A percentile compares a stretch with the other conserved stretches of the same genome.
phyloP scores from a whole-genome alignment of 1,140 invertebrate species.

The Ditylenchus dipsaci region DNA sequence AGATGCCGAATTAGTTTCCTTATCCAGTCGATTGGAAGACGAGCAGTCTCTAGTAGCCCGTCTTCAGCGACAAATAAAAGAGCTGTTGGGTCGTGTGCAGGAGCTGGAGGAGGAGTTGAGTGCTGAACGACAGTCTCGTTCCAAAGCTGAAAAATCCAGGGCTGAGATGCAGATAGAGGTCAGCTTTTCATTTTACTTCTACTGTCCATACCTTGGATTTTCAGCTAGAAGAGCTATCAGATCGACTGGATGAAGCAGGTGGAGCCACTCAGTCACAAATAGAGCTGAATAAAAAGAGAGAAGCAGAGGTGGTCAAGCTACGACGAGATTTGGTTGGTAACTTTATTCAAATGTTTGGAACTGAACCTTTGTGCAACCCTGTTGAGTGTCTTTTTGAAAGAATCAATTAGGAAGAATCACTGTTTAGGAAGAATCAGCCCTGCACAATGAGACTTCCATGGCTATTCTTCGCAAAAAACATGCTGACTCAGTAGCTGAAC shows the following conservation, averaged over 20 bases:
- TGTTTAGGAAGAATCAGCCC: constrained; percentile 69
- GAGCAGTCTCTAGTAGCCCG: constrained; percentile 92
- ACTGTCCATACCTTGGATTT: not conserved
- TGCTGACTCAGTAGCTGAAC: constrained; percentile 93
- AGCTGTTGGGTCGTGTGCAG: constrained; percentile 69
- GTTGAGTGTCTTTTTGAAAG: not conserved
- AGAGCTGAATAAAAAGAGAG: constrained; percentile 87
- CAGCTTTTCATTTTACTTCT: not conserved
- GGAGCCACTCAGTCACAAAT: constrained; percentile 97
- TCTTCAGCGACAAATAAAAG: constrained; percentile 96
- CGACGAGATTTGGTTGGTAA: constrained; percentile 78
- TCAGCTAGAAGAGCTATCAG: constrained; percentile 82
- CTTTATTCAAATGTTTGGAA: not conserved
- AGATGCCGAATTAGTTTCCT: constrained; percentile 43
- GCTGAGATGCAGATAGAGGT: constrained; percentile 50
- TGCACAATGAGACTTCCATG: constrained; percentile 89
- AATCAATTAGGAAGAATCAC: no score
- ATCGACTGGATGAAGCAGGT: constrained; percentile 70
- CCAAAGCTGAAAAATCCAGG: constrained; percentile 66
- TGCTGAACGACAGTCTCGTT: constrained; percentile 87
- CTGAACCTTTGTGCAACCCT: not conserved
- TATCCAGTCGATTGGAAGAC: constrained; percentile 79
- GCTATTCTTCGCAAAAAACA: constrained; percentile 96
- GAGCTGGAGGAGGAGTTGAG: constrained; percentile 96
- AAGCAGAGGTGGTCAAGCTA: constrained; percentile 93